Conservation (phyloP, 2,888 invertebrate genomes). For the Hybos culiciformis region DNA sequence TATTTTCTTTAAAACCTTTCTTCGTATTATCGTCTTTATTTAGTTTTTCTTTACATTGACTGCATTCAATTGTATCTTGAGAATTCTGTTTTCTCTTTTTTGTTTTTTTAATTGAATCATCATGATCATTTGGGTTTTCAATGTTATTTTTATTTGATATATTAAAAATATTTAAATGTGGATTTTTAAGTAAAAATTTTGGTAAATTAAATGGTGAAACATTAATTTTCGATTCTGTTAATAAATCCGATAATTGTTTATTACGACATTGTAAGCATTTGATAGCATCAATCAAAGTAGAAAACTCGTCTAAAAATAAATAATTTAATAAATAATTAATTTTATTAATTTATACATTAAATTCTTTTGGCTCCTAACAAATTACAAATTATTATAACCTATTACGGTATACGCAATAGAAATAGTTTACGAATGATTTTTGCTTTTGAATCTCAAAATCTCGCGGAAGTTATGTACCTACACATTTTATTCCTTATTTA, state of each 20-base stretch:
- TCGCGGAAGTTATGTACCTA: too few relatives aligned
- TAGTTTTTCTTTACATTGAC: not conserved
- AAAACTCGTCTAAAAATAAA: constrained; percentile 14
- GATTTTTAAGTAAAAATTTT: constrained; percentile 13
- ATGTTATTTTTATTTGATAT: constrained; percentile 7
- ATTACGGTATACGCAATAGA: too few relatives aligned
- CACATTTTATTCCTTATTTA: too few relatives aligned
- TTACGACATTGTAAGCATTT: constrained; percentile 16
- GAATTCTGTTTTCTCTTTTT: constrained; percentile 4
- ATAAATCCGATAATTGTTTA: constrained; percentile 16
- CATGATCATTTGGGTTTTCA: not conserved
- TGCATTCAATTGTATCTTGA: not conserved
- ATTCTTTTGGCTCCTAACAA: too few relatives aligned
- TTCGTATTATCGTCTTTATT: not conserved
- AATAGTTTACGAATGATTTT: too few relatives aligned
- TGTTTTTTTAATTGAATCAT: constrained; percentile 8
- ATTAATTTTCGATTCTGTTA: constrained; percentile 16
- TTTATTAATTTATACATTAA: not conserved
- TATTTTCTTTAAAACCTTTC: not conserved
- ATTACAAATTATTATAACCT: too few relatives aligned
- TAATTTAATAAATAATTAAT: not conserved
- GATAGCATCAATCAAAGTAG: constrained; percentile 14
- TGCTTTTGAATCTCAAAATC: too few relatives aligned
- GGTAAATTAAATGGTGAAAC: constrained; percentile 15
- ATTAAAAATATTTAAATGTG: too few relatives aligned